Conservation (phyloP, 1,140 invertebrate species). For the Hypsibius dujardini region DNA sequence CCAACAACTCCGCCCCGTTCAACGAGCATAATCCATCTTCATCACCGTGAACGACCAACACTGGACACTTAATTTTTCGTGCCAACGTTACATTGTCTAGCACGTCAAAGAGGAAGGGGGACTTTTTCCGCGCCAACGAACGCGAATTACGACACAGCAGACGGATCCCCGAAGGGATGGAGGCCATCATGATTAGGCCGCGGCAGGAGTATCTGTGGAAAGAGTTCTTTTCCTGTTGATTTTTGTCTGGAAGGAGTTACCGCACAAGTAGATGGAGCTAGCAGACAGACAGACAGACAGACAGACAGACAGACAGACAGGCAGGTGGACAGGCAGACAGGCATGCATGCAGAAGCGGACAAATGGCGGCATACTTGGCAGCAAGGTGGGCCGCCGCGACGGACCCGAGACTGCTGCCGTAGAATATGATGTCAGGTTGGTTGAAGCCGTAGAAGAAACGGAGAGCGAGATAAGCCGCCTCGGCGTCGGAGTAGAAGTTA, state of each 20-base stretch:
- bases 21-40: background rate
- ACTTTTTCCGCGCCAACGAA: background rate
- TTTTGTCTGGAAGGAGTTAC: too few species aligned
- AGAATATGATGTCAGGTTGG: background rate
- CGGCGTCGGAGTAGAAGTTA: conserved; percentile 36
- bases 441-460: conserved; percentile 1
- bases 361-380: too few species aligned
- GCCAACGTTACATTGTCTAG: conserved; percentile 5
- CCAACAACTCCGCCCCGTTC: background rate
- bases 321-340: too few species aligned
- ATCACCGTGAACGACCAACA: background rate
- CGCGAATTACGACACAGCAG: background rate
- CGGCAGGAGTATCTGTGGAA: too few species aligned
- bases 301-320: too few species aligned
- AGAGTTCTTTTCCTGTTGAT: too few species aligned
- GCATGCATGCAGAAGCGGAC: too few species aligned
- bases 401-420: background rate
- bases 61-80: background rate
- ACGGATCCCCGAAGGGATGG: conserved; percentile 3
- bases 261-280: too few species aligned
- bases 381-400: background rate
- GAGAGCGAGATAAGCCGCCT: conserved; percentile 30
- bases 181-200: background rate
- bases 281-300: too few species aligned
- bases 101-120: background rate